Base-by-base conservation (phyloP, 2,888 invertebrate species). In the Drosophila fulvimacula region DNA sequence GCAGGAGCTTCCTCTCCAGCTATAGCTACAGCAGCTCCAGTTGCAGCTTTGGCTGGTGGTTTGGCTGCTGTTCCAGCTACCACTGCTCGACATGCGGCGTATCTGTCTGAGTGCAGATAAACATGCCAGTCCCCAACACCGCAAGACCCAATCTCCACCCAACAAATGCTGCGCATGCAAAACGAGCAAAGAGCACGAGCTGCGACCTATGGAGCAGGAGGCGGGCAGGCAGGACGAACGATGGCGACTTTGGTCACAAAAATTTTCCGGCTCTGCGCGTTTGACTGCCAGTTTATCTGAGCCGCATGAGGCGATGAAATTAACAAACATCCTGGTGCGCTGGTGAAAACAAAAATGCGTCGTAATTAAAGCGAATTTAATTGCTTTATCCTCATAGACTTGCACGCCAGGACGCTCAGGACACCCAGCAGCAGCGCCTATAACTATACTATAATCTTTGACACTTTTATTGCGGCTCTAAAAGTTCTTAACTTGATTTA, bases 401-500 rank as follows among this genome's bases (percentile, higher is more conserved):
- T 19, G 15, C 48, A 19, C 27, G 21, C 30, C 42, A 27, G 38
- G 21, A 17, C 17, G 13, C 3, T 21, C 38, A 38, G 17, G 3
- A 11, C 30, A 13, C 9, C 13, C 15, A 21, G 13, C 36, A n/a
- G n/a, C 4, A 44, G 46, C 73, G 79, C 68, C 79, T 79, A 79
- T 83, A 89, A 81, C 87, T 85, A 81, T 85, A 89, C 91, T 84
- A 89, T 91, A 83, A 90, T 91, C 86, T 90, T 90, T 90, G 90
- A 91, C 90, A 91, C 90, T 91, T 91, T 91, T 91, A 91, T 91
- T 91, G 85, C 91, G 73, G 73, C 86, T 84, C 81, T 79, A 86
- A 88, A 90, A 91, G 91, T 91, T 91, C 91, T 91, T 91, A 91
- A 90, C 81, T 90, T 91, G 90, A 91, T 91, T 91, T 91, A 91